A percentile compares a stretch with the other conserved stretches of the same genome.
These are phyloP conservation scores for Notolabrus celidotus DNA, from an alignment of 2,797 vertebrate genomes.

Conservation along the genomic window DNA sequence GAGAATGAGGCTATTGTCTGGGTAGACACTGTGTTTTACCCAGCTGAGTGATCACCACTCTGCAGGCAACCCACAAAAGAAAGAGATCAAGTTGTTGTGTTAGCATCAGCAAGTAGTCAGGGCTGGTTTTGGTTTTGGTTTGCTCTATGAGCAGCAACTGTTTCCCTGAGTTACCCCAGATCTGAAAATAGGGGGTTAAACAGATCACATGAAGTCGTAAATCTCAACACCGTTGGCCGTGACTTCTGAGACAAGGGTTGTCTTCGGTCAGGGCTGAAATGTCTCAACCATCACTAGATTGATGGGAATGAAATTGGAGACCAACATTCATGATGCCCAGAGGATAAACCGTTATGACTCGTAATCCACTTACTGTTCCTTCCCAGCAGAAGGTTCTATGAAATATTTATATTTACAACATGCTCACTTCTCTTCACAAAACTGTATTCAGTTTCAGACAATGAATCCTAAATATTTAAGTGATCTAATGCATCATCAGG, in stretches of 20 bases:
- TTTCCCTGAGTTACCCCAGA: neutral
- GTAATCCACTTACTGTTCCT: too few species aligned
- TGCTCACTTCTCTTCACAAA: too few species aligned
- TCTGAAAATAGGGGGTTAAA: slow-evolving; percentile 17
- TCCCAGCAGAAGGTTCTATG: too few species aligned
- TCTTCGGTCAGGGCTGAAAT: neutral
- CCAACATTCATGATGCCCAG: neutral
- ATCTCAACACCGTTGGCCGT: neutral
- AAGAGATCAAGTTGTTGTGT: slow-evolving; percentile 37
- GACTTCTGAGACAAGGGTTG: too few species aligned
- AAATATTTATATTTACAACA: too few species aligned
- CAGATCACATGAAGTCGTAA: slow-evolving; percentile 5
- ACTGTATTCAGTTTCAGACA: too few species aligned
- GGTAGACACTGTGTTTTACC: slow-evolving; percentile 45
- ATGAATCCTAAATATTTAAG: too few species aligned
- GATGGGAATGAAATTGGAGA: neutral
- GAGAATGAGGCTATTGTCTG: slow-evolving; percentile 73
- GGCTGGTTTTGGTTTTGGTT: slow-evolving; percentile 18
- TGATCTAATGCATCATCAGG: too few species aligned
- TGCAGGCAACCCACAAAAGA: slow-evolving; percentile 27
- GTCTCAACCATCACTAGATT: too few species aligned
- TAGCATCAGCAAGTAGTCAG: slow-evolving; percentile 10
- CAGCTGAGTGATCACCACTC: slow-evolving; percentile 36
- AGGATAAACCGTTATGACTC: too few species aligned
- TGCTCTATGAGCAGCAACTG: neutral